Evolutionary conservation across 2,797 vertebrate genomes (phyloP).

Genomic region (Anas bernieri): DNA sequence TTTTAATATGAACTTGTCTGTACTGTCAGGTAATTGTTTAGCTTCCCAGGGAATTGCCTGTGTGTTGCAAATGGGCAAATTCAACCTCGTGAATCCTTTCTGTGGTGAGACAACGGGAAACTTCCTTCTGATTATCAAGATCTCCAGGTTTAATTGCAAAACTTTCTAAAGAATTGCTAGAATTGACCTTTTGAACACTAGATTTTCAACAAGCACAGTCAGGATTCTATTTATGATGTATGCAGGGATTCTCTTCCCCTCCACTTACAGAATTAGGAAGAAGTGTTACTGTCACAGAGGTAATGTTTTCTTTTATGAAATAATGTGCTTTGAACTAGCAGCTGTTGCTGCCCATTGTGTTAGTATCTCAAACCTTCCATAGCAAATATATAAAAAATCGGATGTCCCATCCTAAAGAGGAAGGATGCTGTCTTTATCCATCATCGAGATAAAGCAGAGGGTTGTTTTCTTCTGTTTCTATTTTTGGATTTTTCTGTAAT

Average conservation of each 20-base stretch:
- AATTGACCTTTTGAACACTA: not conserved
- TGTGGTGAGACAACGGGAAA: not conserved
- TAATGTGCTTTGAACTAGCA: not conserved
- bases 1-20: slow-evolving; percentile 22
- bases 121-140: not conserved
- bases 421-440: not conserved
- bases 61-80: slow-evolving; percentile 4
- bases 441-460: not conserved
- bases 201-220: not conserved
- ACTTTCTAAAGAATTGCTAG: not conserved
- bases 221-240: not conserved
- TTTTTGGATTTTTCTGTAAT: not conserved
- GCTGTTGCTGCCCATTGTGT: not conserved
- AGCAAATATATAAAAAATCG: not conserved
- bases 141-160: not conserved
- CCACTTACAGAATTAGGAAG: not conserved
- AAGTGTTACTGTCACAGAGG: not conserved
- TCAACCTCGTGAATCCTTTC: slow-evolving; percentile 16
- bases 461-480: not conserved
- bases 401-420: not conserved
- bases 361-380: not conserved
- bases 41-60: not conserved
- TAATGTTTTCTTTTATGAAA: not conserved
- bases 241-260: not conserved
- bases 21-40: slow-evolving; percentile 22